Conservation (phyloP, 2,113 vertebrate genomes). For the Tragelaphus imberbis region DNA sequence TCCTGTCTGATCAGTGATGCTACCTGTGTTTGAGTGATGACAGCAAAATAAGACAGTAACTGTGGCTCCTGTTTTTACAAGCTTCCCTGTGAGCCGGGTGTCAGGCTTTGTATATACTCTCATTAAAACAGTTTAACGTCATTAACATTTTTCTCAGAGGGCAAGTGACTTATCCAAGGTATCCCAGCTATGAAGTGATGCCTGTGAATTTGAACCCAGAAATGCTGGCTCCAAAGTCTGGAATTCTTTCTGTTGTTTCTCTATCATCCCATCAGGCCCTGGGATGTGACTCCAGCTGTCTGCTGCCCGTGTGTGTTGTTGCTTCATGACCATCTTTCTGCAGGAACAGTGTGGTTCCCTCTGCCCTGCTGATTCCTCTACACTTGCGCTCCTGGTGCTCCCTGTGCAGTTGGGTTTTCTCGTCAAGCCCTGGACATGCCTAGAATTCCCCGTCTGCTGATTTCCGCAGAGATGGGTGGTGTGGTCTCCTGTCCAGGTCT, state of each 20-base stretch:
- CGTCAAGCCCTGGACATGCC: neutral
- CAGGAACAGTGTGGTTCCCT: accelerated
- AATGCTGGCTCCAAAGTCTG: neutral
- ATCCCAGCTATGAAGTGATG: neutral
- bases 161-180: neutral
- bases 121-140: neutral
- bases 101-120: neutral
- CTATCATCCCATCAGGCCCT: accelerated
- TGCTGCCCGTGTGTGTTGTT: neutral
- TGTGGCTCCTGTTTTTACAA: neutral
- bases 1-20: neutral
- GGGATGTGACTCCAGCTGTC: neutral
- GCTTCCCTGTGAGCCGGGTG: neutral
- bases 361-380: neutral
- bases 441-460: neutral
- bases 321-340: neutral
- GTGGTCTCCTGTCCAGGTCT: neutral
- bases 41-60: neutral
- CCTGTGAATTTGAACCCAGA: neutral
- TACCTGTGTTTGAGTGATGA: neutral
- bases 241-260: neutral
- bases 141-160: neutral
- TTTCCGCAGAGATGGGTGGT: neutral
- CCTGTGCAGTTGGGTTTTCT: accelerated
- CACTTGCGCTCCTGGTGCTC: accelerated